Base-by-base conservation (phyloP, 2,797 vertebrate genomes). In the Anisognathus igniventris region DNA sequence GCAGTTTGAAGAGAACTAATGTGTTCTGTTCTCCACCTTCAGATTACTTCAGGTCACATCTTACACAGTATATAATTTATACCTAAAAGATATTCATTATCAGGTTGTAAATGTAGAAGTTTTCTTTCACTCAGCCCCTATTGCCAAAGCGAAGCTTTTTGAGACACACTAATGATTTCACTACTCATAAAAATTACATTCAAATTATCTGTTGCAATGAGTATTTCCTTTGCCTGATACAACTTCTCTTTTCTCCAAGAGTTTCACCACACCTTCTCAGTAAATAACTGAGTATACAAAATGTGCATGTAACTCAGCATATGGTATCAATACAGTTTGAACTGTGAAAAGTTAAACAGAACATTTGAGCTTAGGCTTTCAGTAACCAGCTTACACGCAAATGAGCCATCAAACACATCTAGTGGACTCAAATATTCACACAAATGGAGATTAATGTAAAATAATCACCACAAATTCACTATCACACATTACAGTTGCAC, bases 261-360 rank as follows among this genome's bases (percentile, higher is more conserved):
- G 33, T 92, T 94, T 90, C 79, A 81, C 90, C 94, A 92, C 90
- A 91, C 73, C 86, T 95, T 45, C 70, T 93, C 54, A 58, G 82
- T 54, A 86, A 95, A 90, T 74, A 94, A 82, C 51, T 9, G 17
- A 81, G 48, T 31, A 91, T 18, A 92, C 66, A 81, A 78, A 77
- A 66, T 50, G 47, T n/a, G 37, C 64, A 42, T 47, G 40, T 72
- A 92, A 75, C 42, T 58, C 35, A 5, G 14, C 25, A 28, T 64
- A 62, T 4, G 1, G 6, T 47, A 68, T 56, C 70, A 90, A 78
- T 15, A 62, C 3, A 77, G 37, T 37, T 66, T 86, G 37, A 86
- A 64, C 64, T 66, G 27, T 56, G 51, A 81, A 13, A 92, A 95
- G 76, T 84, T 70, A 81, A 93, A 86, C 40, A 88, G 53, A 94